A percentile compares a stretch with the other conserved stretches of the same genome.
Evolutionary conservation across 2,797 vertebrate species (phyloP).

Genomic region (Liasis olivaceus): DNA sequence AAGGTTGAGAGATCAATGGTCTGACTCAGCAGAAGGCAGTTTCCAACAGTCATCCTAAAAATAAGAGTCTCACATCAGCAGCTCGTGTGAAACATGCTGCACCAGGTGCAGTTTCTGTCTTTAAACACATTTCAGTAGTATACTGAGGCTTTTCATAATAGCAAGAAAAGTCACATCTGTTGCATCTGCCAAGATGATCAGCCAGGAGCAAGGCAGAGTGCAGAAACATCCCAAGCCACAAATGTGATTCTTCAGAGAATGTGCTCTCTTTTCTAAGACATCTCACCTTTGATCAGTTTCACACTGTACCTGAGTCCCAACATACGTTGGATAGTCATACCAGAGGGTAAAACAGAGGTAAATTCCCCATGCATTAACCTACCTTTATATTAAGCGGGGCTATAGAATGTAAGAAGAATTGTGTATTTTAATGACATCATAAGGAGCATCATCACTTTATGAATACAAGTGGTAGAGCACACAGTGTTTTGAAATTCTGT

Average conservation of each 20-base stretch:
- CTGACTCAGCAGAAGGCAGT: too few relatives aligned
- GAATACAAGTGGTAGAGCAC: background rate
- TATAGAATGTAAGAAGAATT: background rate
- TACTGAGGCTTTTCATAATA: too few relatives aligned
- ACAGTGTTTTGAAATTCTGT: background rate
- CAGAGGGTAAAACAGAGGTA: background rate
- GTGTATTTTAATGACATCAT: background rate
- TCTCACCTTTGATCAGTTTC: background rate
- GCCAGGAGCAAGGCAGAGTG: background rate
- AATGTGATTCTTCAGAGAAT: background rate
- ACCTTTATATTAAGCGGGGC: background rate
- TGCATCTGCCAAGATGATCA: background rate
- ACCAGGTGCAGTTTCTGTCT: too few relatives aligned
- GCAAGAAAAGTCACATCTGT: too few relatives aligned
- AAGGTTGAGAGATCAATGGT: too few relatives aligned
- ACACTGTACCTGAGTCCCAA: background rate
- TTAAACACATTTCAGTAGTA: too few relatives aligned
- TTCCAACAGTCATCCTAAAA: too few relatives aligned
- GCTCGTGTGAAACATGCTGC: too few relatives aligned
- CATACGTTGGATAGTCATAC: background rate
- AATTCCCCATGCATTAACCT: background rate
- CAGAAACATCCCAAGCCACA: background rate
- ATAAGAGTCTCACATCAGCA: too few relatives aligned
- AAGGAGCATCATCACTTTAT: background rate
- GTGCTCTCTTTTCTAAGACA: background rate